Conservation (phyloP, 1,140 invertebrate species). For the Tetramorium alpestre region DNA sequence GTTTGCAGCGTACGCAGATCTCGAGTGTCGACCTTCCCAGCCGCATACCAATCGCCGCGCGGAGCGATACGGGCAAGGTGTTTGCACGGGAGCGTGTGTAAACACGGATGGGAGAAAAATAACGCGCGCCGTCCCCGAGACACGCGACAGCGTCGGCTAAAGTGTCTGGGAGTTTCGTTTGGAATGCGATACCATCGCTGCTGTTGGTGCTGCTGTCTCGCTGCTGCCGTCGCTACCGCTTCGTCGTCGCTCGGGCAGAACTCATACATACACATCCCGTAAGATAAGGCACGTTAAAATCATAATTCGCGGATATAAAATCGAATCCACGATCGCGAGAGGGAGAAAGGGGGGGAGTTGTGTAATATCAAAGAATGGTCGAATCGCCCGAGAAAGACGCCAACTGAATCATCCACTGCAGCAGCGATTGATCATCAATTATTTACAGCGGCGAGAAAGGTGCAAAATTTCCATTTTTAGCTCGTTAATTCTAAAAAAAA, state of each 20-base stretch:
- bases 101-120: constrained; percentile 63
- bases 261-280: neutral
- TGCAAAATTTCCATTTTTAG: neutral
- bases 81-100: constrained; percentile 53
- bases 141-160: constrained; percentile 57
- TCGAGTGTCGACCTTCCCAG: constrained; percentile 62
- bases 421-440: neutral
- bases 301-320: neutral
- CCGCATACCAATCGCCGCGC: constrained; percentile 62
- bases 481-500: neutral
- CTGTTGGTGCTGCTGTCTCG: neutral
- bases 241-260: neutral
- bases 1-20: constrained; percentile 56
- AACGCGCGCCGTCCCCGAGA: constrained; percentile 54
- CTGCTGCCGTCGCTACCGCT: neutral
- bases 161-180: constrained; percentile 61
- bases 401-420: neutral
- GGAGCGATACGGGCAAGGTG: constrained; percentile 58
- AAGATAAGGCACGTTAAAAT: constrained; percentile 9
- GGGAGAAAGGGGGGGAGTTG: neutral
- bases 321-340: neutral
- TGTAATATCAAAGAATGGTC: neutral
- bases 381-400: neutral
- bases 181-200: constrained; percentile 65
- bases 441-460: neutral